These are phyloP conservation scores for Solenodon paradoxus DNA, from an alignment of 2,113 vertebrate species.

Conservation along the genomic window DNA sequence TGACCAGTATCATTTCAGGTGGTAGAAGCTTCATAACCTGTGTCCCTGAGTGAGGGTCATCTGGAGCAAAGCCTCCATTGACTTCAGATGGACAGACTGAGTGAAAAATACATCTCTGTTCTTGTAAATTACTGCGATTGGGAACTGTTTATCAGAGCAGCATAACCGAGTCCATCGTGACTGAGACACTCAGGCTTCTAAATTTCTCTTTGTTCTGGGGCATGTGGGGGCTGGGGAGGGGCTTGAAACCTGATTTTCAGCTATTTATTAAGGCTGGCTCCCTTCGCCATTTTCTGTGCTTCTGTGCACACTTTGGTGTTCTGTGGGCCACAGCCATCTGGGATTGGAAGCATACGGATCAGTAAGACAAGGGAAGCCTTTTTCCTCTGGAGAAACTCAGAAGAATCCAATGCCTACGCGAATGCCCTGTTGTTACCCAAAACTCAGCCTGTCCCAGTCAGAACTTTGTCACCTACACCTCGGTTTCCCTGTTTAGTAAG, in stretches of 20 bases:
- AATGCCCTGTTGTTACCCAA: background rate
- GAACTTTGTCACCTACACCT: background rate
- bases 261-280: background rate
- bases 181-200: background rate
- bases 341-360: background rate
- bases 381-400: background rate
- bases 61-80: background rate
- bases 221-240: no score
- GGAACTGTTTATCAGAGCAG: background rate
- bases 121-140: background rate
- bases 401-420: background rate
- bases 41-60: background rate
- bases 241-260: background rate
- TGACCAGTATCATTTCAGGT: background rate
- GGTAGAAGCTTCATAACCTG: background rate
- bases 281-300: background rate
- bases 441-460: background rate
- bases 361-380: background rate
- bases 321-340: background rate
- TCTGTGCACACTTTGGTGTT: background rate
- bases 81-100: background rate
- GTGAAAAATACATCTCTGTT: background rate
- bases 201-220: background rate
- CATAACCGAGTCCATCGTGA: background rate
- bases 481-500: background rate